Base-by-base conservation (phyloP, 2,113 vertebrate species). In the Rhabdomys dilectus region DNA sequence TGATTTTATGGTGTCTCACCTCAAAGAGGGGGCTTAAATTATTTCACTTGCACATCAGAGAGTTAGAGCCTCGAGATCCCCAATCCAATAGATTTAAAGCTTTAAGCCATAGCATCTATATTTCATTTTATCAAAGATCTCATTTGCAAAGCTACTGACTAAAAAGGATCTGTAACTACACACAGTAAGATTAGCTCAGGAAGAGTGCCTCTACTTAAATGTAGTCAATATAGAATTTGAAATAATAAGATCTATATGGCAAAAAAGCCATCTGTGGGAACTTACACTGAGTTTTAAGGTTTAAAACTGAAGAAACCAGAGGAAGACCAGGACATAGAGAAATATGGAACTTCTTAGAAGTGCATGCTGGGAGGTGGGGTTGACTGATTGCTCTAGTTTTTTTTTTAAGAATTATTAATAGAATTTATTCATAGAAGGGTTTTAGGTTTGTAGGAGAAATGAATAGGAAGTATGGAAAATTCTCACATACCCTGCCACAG, bases 21-120 rank as follows among this genome's bases (percentile, higher is more conserved):
- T 90, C 58, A 89, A 89, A 91, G 24, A 80, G 12, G 21, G 60
- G 62, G 24, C 24, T 89, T 91, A 80, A 93, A 89, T 91, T 91
- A 66, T 76, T 87, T 93, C 88, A 34, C 60, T 91, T 93, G 82
- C 39, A 62, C 19, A 45, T 75, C 60, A 75, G n/a, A 85, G 45
- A 73, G 11, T 53, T 93, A 75, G 0, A 51, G 13, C 24, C 78
- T 93, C n/a, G 75, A 70, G 62, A 60, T 29, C 88, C 24, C 85
- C 36, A 60, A 68, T 60, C 62, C 48, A 89, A 51, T 5, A 91
- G 64, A 68, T 7, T 68, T 39, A 91, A 80, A 58, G 56, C 45
- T 93, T 91, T 91, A 80, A 80, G 39, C 22, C 77, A 85, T 42
- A n/a, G 1, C 42, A 2, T 60, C 73, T 42, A 24, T 31, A 64